Conservation (phyloP, 1,140 invertebrate species). For the Zaprionus davidi region DNA sequence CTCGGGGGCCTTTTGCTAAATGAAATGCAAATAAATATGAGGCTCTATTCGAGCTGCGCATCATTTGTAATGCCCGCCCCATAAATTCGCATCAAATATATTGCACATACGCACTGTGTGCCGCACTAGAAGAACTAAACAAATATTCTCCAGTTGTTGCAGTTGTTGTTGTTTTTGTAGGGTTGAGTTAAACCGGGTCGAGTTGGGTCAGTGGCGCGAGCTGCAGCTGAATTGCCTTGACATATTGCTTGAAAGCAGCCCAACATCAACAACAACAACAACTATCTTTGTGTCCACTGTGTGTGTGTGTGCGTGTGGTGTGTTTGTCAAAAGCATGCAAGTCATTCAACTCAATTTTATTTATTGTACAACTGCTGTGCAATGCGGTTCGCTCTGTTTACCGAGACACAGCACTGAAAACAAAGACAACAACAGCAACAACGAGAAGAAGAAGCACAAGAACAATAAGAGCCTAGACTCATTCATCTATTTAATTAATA, state of each 20-base stretch:
- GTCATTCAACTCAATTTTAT: conserved; percentile 70
- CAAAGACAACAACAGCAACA: conserved; percentile 22
- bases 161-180: conserved; percentile 32
- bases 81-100: conserved; percentile 60
- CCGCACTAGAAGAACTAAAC: conserved; percentile 48
- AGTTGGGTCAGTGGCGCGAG: conserved; percentile 43
- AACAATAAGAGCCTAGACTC: conserved; percentile 46
- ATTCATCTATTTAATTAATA: conserved; percentile 70
- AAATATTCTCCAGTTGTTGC: conserved; percentile 46
- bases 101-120: conserved; percentile 60
- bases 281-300: conserved; percentile 31
- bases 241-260: conserved; percentile 55
- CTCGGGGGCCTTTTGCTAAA: conserved; percentile 32
- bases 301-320: background rate
- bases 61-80: conserved; percentile 50
- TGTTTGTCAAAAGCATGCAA: conserved; percentile 61
- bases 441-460: conserved; percentile 5
- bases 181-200: conserved; percentile 31
- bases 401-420: conserved; percentile 38
- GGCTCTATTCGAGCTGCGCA: conserved; percentile 38
- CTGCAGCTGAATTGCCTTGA: conserved; percentile 60
- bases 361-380: conserved; percentile 57
- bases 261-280: conserved; percentile 4
- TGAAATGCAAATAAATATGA: conserved; percentile 58
- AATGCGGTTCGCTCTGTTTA: conserved; percentile 33